Percentiles rank a stretch among this genome's conserved stretches.
phyloP scores from a whole-genome alignment of 1,140 invertebrate genomes.

The Brachionus rubens region DNA sequence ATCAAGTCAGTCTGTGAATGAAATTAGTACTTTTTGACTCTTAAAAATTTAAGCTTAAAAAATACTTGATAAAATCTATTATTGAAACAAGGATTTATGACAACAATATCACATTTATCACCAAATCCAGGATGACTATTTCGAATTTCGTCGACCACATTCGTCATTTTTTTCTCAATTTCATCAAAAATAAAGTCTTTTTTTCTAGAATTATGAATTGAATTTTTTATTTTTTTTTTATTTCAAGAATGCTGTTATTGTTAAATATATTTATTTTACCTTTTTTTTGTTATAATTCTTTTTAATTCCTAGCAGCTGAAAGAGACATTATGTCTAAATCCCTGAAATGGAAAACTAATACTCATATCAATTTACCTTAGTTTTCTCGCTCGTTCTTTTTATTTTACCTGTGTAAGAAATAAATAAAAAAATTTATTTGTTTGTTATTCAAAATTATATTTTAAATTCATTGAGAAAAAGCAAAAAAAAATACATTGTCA shows the following conservation, averaged over 20 bases:
- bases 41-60: no score
- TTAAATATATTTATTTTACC: no score
- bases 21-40: neutral
- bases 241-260: no score
- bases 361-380: no score
- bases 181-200: no score
- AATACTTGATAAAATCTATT: conserved; percentile 33
- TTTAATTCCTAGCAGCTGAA: no score
- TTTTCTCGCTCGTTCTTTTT: no score
- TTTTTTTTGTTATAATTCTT: no score
- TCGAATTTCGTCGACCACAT: conserved; percentile 24
- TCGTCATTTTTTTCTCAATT: conserved; percentile 15
- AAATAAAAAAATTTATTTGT: neutral
- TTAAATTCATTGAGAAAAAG: conserved; percentile 25
- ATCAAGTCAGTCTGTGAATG: conserved; percentile 4
- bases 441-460: neutral
- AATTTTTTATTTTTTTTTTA: no score
- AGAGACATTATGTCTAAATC: no score
- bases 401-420: neutral
- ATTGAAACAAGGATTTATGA: conserved; percentile 36
- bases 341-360: no score
- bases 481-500: no score
- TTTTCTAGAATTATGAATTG: conserved; percentile 4
- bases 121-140: neutral
- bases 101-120: conserved; percentile 19